Conservation (phyloP, 2,797 vertebrate genomes). For the Hybognathus amarus region DNA sequence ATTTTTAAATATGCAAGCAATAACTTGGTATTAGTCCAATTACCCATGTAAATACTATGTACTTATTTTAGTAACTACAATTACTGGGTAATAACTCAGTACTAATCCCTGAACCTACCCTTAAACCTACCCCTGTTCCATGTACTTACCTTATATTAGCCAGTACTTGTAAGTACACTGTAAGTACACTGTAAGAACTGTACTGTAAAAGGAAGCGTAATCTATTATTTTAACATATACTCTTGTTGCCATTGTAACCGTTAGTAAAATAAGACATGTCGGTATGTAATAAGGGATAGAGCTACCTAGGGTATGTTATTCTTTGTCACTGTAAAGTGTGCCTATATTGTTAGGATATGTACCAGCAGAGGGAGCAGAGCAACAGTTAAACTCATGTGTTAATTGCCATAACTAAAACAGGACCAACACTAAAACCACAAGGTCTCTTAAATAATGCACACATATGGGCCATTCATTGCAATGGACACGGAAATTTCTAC, state of each 20-base stretch:
- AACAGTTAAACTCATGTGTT: constrained; percentile 31
- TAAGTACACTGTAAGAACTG: too few relatives aligned
- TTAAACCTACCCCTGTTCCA: too few relatives aligned
- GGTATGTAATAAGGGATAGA: background rate
- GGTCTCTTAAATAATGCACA: constrained; percentile 53
- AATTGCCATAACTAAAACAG: constrained; percentile 49
- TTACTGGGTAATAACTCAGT: too few relatives aligned
- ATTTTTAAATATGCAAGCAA: background rate
- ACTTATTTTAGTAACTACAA: too few relatives aligned
- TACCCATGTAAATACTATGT: too few relatives aligned
- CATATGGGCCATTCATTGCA: constrained; percentile 14
- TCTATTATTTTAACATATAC: too few relatives aligned
- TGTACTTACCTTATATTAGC: too few relatives aligned
- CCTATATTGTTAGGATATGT: background rate
- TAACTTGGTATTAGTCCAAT: background rate
- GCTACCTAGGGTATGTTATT: background rate
- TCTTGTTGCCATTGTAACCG: too few relatives aligned
- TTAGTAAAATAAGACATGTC: background rate
- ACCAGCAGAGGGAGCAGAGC: constrained; percentile 61
- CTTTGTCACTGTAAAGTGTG: background rate
- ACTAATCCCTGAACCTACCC: too few relatives aligned
- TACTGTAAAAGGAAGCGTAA: too few relatives aligned
- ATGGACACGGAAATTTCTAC: constrained; percentile 39
- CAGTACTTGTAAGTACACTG: too few relatives aligned
- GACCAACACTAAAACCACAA: constrained; percentile 40